Percentiles rank a stretch among this genome's conserved stretches.
Evolutionary conservation across 2,797 vertebrate genomes (phyloP).

Genomic region (Falco novaeseelandiae): DNA sequence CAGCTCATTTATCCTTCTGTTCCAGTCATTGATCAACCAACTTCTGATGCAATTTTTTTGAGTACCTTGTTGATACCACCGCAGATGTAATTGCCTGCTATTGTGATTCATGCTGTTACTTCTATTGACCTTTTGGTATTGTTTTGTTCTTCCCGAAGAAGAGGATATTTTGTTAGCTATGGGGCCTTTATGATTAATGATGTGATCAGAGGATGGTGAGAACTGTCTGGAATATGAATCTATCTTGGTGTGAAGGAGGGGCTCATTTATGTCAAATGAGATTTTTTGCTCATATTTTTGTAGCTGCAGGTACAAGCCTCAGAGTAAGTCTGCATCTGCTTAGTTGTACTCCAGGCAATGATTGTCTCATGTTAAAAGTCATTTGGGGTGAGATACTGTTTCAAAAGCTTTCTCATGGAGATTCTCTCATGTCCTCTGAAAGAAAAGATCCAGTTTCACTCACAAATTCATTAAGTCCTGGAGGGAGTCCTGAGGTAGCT

Average conservation of each 20-base stretch:
- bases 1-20: not conserved
- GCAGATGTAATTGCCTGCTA: not conserved
- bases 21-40: not conserved
- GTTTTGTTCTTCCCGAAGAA: not conserved
- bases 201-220: not conserved
- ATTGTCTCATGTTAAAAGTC: not conserved
- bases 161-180: not conserved
- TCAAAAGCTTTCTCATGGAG: not conserved
- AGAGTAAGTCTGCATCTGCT: not conserved
- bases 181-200: not conserved
- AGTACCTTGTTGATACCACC: not conserved
- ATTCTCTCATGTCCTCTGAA: not conserved
- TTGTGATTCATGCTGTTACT: slow-evolving; percentile 12
- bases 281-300: not conserved
- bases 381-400: not conserved
- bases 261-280: not conserved
- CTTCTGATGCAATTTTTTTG: not conserved
- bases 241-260: not conserved
- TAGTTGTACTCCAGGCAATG: not conserved
- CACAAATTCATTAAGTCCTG: not conserved
- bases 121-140: not conserved
- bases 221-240: not conserved
- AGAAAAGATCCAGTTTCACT: not conserved
- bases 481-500: not conserved
- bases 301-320: not conserved